phyloP scores from a whole-genome alignment of 35 echinoderm and acorn worm species.

The Heliocidaris tuberculata region DNA sequence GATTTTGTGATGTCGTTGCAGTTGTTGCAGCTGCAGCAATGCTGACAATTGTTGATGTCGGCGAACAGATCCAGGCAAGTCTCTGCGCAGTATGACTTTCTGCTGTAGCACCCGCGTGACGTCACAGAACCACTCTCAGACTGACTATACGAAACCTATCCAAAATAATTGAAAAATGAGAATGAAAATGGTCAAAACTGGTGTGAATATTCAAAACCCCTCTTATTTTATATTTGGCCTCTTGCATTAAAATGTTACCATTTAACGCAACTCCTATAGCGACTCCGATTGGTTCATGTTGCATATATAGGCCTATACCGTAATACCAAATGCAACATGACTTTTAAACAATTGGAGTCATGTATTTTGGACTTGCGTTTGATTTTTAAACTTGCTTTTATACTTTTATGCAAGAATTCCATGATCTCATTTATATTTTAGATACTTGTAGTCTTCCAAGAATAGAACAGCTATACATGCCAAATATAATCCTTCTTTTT shows the following conservation, averaged over 20 bases:
- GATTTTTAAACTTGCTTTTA: too few species aligned
- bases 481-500: too few species aligned
- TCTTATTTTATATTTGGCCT: background rate
- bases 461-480: too few species aligned
- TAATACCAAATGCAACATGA: background rate
- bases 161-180: background rate
- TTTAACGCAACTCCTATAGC: background rate
- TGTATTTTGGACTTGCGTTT: too few species aligned
- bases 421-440: too few species aligned
- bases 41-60: conserved; percentile 26
- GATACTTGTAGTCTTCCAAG: too few species aligned
- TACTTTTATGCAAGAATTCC: too few species aligned
- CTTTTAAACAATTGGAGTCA: background rate
- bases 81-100: background rate
- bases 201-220: background rate
- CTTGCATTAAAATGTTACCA: too few species aligned
- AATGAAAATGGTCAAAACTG: background rate
- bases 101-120: conserved; percentile 32
- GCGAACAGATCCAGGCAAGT: background rate
- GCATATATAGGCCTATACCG: too few species aligned
- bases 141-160: background rate
- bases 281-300: too few species aligned
- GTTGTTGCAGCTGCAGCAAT: background rate
- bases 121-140: background rate
- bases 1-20: background rate